Percentiles rank a stretch among this genome's conserved stretches.
Evolutionary conservation across 2,888 invertebrate species (phyloP).

Genomic region (Hymenopus coronatus): DNA sequence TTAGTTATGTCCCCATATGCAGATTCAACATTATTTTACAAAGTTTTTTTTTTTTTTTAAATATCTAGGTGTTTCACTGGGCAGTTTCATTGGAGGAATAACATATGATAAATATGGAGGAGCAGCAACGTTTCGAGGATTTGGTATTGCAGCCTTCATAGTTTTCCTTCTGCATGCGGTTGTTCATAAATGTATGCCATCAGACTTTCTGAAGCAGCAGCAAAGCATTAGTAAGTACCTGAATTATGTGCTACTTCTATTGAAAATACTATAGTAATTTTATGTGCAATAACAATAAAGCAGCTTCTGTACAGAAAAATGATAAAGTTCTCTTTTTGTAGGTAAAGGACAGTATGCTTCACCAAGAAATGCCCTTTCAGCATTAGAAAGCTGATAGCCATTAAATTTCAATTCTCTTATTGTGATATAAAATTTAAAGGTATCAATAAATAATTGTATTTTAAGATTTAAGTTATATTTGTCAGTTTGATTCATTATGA

Average conservation of each 20-base stretch:
- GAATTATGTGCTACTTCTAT: too few relatives aligned
- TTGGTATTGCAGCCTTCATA: constrained; percentile 66
- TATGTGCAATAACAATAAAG: too few relatives aligned
- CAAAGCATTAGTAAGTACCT: background rate
- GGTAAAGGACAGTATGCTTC: background rate
- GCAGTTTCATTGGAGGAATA: constrained; percentile 74
- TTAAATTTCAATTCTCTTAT: background rate
- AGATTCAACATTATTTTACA: too few relatives aligned
- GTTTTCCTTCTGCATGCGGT: constrained; percentile 58
- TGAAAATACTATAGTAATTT: too few relatives aligned
- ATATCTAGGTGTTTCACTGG: constrained; percentile 64
- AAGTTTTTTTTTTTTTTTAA: too few relatives aligned
- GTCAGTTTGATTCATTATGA: too few relatives aligned
- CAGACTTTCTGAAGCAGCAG: background rate
- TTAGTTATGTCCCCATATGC: too few relatives aligned
- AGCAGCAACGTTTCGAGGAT: constrained; percentile 65
- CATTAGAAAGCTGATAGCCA: background rate
- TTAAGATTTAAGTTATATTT: too few relatives aligned
- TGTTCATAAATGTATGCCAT: constrained; percentile 46
- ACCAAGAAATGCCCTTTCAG: background rate
- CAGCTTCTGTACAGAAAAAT: too few relatives aligned
- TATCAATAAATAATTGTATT: too few relatives aligned
- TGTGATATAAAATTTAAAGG: background rate
- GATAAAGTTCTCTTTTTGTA: background rate
- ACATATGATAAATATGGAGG: constrained; percentile 65